Conservation (phyloP, 1,140 invertebrate genomes). For the Pseudomyrmex pallidus region DNA sequence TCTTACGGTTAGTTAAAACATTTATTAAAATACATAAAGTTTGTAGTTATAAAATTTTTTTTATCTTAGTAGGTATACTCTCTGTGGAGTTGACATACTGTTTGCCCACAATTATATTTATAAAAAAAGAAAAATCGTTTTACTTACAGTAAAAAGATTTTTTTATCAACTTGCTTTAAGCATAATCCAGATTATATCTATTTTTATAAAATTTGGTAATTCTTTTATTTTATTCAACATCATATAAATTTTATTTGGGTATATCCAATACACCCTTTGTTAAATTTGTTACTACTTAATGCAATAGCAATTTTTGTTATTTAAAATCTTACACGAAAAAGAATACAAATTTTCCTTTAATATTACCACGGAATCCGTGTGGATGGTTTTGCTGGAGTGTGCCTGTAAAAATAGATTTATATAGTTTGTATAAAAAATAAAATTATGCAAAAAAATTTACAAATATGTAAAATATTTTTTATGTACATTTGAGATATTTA, state of each 20-base stretch:
- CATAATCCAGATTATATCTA: neutral
- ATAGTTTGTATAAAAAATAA: constrained; percentile 55
- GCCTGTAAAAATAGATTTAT: too few species aligned
- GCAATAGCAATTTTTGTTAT: neutral
- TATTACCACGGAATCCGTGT: constrained; percentile 72
- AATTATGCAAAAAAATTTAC: neutral
- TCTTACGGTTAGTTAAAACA: too few species aligned
- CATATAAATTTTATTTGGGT: neutral
- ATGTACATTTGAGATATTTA: neutral
- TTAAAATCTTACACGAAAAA: neutral
- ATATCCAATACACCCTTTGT: neutral
- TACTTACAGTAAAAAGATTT: constrained; percentile 16
- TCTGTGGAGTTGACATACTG: constrained; percentile 5
- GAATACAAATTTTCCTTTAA: constrained; percentile 35
- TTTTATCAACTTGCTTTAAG: constrained; percentile 10
- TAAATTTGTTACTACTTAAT: constrained; percentile 19
- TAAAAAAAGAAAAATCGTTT: constrained; percentile 18
- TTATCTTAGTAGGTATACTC: neutral
- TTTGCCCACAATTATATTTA: constrained; percentile 22
- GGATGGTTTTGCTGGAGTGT: constrained; percentile 60
- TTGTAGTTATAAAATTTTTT: constrained; percentile 21
- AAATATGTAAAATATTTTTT: neutral
- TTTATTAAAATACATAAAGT: neutral
- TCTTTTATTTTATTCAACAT: neutral
- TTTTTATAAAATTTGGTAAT: neutral